Base-by-base conservation (phyloP, 2,888 invertebrate species). In the Holacanthella duospinosa region DNA sequence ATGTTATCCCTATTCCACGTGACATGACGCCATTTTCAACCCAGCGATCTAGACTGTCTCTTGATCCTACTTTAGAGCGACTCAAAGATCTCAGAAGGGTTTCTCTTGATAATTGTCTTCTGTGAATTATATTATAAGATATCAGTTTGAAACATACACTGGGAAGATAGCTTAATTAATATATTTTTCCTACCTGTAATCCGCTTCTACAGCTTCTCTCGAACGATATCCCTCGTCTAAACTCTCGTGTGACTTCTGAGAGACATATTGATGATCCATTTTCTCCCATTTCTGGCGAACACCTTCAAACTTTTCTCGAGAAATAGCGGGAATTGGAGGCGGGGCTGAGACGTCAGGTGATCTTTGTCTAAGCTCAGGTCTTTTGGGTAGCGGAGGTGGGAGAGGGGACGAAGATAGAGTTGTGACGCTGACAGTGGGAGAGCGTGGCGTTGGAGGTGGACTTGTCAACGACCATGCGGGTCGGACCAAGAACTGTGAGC, bases 401-500 rank as follows among this genome's bases (percentile, higher is more conserved):
- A 74, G 65, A 73, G 77, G 74, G 57, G 74, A 64, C 62, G 76
- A 59, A 77, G 73, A 1, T 6, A 16, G 16, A 36, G 36, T 16
- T 36, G 6, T 36, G 9, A n/a, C n/a, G n/a, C n/a, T n/a, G n/a
- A 36, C 36, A 12, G 36, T 16, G 6, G 36, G 36, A 77, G 78
- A 12, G 79, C 77, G 19, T 79, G 77, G 1, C 6, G 58, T 25
- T 78, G 78, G 0, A 79, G 78, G 0, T 80, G 80, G 28, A 80
- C 78, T 65, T 82, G 61, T 65, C 12, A 64, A 57, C 27, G 71
- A 69, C 74, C 74, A 74, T 9, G 67, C 69, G 36, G 75, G 74
- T 63, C 75, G 74, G 24, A 85, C 84, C 77, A 85, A 78, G 75
- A 85, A 85, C 58, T 80, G 74, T 1, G 80, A 77, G 36, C 78